These are phyloP conservation scores for Balanococcus diminutus DNA, from an alignment of 2,888 invertebrate genomes.

Conservation along the genomic window DNA sequence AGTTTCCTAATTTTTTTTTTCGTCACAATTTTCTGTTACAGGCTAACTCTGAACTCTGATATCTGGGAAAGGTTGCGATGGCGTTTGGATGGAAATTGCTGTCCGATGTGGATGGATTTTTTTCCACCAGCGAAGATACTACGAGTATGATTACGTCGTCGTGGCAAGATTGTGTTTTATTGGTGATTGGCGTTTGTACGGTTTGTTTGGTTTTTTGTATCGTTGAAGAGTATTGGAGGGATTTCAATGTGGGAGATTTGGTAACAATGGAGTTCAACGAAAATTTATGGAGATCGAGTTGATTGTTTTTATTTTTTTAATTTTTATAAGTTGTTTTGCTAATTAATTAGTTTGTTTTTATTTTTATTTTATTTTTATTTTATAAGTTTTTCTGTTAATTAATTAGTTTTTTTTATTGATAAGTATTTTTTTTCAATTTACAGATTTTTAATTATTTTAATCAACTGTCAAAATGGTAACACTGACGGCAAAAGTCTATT, in stretches of 20 bases:
- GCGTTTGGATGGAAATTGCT: background rate
- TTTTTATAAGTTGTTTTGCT: no score
- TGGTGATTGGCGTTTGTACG: background rate
- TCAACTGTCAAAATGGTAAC: no score
- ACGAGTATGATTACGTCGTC: no score
- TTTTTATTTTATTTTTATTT: no score
- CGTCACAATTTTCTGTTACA: background rate
- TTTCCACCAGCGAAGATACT: background rate
- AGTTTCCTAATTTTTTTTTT: background rate
- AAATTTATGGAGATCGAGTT: background rate
- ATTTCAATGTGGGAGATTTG: background rate
- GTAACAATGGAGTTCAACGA: background rate
- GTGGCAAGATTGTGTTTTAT: background rate
- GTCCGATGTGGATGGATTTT: background rate
- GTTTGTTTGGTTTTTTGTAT: background rate
- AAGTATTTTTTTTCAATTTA: no score
- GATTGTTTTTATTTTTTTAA: background rate
- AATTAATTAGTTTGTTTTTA: no score
- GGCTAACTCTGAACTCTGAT: background rate
- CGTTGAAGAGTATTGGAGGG: background rate
- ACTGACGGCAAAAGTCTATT: no score
- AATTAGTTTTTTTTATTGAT: no score
- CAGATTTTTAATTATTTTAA: no score
- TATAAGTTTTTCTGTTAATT: no score
- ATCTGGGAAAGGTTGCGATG: background rate